Conservation (phyloP, 2,797 vertebrate species). For the Catharus ustulatus region DNA sequence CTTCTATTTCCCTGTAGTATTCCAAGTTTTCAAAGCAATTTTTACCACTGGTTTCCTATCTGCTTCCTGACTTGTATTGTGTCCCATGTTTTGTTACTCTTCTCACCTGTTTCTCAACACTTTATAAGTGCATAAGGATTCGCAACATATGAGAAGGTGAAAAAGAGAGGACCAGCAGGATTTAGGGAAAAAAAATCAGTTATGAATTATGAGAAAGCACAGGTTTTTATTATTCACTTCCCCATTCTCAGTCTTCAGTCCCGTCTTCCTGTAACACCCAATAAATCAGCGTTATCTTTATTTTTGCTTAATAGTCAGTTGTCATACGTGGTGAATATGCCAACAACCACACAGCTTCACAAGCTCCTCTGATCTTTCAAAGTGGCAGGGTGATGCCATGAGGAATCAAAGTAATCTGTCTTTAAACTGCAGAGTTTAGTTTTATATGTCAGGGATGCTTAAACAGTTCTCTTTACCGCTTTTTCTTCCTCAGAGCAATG, state of each 20-base stretch:
- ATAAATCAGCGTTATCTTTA: slow-evolving; percentile 54
- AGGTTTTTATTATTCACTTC: slow-evolving; percentile 55
- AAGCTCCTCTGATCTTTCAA: slow-evolving; percentile 46
- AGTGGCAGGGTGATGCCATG: slow-evolving; percentile 23
- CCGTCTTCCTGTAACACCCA: not conserved
- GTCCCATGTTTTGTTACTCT: slow-evolving; percentile 40
- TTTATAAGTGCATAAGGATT: slow-evolving; percentile 47
- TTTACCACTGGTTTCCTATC: slow-evolving; percentile 4
- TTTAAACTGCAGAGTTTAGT: slow-evolving; percentile 47
- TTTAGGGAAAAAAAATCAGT: not conserved
- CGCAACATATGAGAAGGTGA: slow-evolving; percentile 11
- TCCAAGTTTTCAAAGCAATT: slow-evolving; percentile 34
- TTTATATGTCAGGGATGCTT: slow-evolving; percentile 22
- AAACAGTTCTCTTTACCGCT: slow-evolving; percentile 8
- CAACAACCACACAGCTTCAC: slow-evolving; percentile 36
- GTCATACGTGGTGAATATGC: slow-evolving; percentile 31
- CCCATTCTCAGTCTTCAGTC: slow-evolving; percentile 7
- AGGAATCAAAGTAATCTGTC: slow-evolving; percentile 53
- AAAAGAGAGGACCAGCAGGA: not conserved
- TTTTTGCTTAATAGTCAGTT: slow-evolving; percentile 53
- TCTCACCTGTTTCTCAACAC: slow-evolving; percentile 29
- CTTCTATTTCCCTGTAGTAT: slow-evolving; percentile 35
- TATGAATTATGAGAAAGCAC: slow-evolving; percentile 14
- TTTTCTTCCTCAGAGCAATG: not conserved
- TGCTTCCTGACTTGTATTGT: slow-evolving; percentile 11